Percentiles rank a stretch among this genome's conserved stretches.
Evolutionary conservation across 2,888 invertebrate genomes (phyloP).

Genomic region (Prenolepis imparis): DNA sequence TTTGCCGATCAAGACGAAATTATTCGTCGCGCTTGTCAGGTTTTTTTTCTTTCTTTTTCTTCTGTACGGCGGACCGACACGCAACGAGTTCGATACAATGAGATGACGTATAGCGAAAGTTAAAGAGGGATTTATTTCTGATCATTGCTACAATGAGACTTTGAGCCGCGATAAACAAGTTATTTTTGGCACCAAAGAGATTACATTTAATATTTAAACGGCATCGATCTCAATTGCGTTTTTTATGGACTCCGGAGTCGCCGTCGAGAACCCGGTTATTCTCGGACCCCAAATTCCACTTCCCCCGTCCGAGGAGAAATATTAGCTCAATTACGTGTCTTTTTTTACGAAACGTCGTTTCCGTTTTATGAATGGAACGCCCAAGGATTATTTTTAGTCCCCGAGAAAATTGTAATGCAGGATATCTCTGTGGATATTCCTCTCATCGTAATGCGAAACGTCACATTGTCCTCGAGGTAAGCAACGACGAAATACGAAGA

Average conservation of each 20-base stretch:
- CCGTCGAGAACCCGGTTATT: slow-evolving; percentile 12
- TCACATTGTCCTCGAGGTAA: slow-evolving; percentile 32
- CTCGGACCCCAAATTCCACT: background rate
- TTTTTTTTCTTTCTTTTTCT: background rate
- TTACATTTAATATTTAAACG: slow-evolving; percentile 21
- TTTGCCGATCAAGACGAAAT: slow-evolving; percentile 21
- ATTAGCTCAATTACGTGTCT: slow-evolving; percentile 21
- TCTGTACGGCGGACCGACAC: background rate
- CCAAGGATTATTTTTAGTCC: slow-evolving; percentile 36
- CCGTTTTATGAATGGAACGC: slow-evolving; percentile 22
- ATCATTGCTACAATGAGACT: slow-evolving; percentile 15
- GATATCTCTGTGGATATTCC: background rate
- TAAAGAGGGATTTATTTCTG: slow-evolving; percentile 41
- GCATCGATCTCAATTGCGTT: slow-evolving; percentile 27
- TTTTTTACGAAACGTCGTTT: slow-evolving; percentile 29
- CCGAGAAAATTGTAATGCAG: background rate
- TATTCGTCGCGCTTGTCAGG: slow-evolving; percentile 10
- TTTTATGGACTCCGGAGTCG: slow-evolving; percentile 9
- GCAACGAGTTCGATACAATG: slow-evolving; percentile 13
- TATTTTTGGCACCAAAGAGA: slow-evolving; percentile 30
- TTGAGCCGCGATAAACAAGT: slow-evolving; percentile 30
- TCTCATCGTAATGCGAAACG: slow-evolving; percentile 5
- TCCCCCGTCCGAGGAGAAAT: background rate
- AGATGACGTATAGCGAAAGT: slow-evolving; percentile 21
- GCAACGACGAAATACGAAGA: slow-evolving; percentile 23